phyloP scores from a whole-genome alignment of 2,113 vertebrate species.

The Psilopsiagon aurifrons region DNA sequence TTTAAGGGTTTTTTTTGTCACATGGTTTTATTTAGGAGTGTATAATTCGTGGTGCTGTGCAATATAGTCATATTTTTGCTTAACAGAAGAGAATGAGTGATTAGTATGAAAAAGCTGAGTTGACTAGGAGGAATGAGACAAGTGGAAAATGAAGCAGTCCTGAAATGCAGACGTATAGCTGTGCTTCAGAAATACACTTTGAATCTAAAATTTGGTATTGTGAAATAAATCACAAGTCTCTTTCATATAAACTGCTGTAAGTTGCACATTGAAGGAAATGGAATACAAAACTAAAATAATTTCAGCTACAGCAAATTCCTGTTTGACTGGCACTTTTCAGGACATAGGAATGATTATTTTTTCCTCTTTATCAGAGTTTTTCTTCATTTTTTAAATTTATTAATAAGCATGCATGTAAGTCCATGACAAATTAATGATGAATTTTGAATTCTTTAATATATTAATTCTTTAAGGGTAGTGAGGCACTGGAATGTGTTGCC shows the following conservation, averaged over 20 bases:
- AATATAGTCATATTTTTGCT: background rate
- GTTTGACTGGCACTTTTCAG: too few relatives aligned
- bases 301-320: background rate
- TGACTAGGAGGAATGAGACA: background rate
- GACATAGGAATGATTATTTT: too few relatives aligned
- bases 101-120: background rate
- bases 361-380: too few relatives aligned
- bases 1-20: rapidly evolving
- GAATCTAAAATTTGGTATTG: background rate
- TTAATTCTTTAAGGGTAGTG: too few relatives aligned
- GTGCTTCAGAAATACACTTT: slow-evolving; percentile 4
- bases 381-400: too few relatives aligned
- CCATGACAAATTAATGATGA: too few relatives aligned
- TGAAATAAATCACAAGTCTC: background rate
- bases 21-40: background rate
- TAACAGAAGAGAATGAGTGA: background rate
- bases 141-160: background rate
- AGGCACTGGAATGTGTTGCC: too few relatives aligned
- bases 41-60: background rate
- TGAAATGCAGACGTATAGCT: background rate
- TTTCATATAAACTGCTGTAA: background rate
- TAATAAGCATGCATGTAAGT: too few relatives aligned
- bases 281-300: background rate
- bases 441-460: too few relatives aligned
- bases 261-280: background rate